Evolutionary conservation across 2,797 vertebrate genomes (phyloP), one percentile per base, ranked within the genome.

Genomic region (Gymnothorax reevesii): DNA sequence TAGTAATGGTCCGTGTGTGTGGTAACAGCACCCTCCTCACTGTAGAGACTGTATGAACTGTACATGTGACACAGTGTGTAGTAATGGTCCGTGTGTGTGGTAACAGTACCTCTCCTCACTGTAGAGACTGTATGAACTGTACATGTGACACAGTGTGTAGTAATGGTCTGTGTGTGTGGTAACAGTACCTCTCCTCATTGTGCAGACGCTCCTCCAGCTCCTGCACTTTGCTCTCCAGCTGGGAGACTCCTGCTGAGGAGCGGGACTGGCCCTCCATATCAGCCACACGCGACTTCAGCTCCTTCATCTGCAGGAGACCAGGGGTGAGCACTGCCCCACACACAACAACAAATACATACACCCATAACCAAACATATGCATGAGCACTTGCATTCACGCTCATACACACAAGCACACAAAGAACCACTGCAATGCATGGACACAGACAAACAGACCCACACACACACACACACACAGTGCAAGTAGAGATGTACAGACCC

Each of bases 241-340:
- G 98, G 1, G 97, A 95, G 42, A 98, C 55, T 87, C 94, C 97
- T 82, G 92, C 88, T 0, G 91, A 96, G 84, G 97, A 96, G 49
- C 97, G 97, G 83, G 96, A 96, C 89, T 97, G 96, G 3, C 97
- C 97, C 92, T 99, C 98, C 22, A 95, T 95, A 84, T 96, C 97
- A 1, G 96, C 94, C 88, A 99, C 87, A 4, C 98, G 97, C 88
- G 90, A 94, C 94, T 96, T 97, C 90, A 98, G 93, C 90, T 99
- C 98, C 93, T 99, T 99, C 90, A 97, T 95, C 98, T 99, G 89
- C 87, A 84, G 62, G 52, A 89, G 79, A 13, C 33, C 22, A 87
- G 17, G 83, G 2, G 0, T 5, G 4, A 62, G 33, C 9, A 1
- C 0, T n/a, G 10, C 17, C 20, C 2, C 3, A 71, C 25, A 25